Percentiles rank a stretch among this genome's conserved stretches.
These are phyloP conservation scores for Pituophis catenifer DNA, from an alignment of 2,113 vertebrate species.

Conservation along the genomic window DNA sequence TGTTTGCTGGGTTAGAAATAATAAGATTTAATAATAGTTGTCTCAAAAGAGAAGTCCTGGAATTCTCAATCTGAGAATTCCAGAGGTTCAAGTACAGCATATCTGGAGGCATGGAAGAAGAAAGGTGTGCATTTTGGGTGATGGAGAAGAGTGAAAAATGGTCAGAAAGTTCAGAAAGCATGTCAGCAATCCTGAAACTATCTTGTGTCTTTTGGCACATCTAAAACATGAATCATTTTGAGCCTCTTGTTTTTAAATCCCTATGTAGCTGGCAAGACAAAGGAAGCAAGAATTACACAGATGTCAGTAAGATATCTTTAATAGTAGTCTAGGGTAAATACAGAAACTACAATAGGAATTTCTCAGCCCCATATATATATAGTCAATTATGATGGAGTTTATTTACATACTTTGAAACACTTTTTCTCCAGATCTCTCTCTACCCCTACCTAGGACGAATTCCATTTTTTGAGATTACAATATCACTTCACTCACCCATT, in stretches of 20 bases:
- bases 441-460: neutral
- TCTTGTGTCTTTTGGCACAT: neutral
- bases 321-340: neutral
- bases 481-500: neutral
- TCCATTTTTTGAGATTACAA: neutral
- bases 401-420: neutral
- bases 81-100: neutral
- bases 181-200: neutral
- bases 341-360: neutral
- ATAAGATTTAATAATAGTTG: neutral
- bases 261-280: neutral
- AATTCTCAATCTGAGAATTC: neutral
- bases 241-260: neutral
- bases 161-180: neutral
- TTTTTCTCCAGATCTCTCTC: neutral
- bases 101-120: neutral
- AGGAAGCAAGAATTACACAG: neutral
- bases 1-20: neutral
- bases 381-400: neutral
- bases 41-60: neutral
- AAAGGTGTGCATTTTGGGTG: neutral
- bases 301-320: neutral
- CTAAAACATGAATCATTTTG: neutral
- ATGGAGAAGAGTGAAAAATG: neutral
- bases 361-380: neutral